Evolutionary conservation across 2,113 vertebrate genomes (phyloP), one percentile per base, ranked within the genome.

Genomic region (Spheniscus mendiculus): DNA sequence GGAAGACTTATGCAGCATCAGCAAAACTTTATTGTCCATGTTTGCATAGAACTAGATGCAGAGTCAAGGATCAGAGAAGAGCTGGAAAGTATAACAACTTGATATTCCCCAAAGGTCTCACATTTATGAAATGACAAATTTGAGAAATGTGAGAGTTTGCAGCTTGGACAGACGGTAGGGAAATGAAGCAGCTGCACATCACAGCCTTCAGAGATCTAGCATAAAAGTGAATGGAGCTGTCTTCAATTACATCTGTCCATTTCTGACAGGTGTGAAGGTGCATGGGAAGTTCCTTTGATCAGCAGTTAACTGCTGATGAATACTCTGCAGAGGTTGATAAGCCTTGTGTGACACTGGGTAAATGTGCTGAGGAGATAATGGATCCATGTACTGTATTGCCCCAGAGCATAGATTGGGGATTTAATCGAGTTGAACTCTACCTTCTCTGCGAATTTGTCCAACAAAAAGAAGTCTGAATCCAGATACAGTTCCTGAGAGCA

Each of bases 181-280:
- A 95, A 79, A 40, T 47, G 38, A 26, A 89, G 59, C 58, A 90
- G 67, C 29, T 89, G 50, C 34, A 69, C 12, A 70, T 88, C 34
- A 67, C 38, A 83, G 29, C 47, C 55, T 74, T 92, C 32, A 63
- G 26, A 88, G 50, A 67, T 49, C 18, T 30, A 47, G 47, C 4
- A 2, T 40, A 44, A 87, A 88, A 71, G 47, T 25, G 70, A 94
- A 73, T 8, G 15, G 62, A 90, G 19, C 36, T 22, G 8, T 74
- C 83, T 82, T 89, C 65, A 27, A 2, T 72, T 89, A 22, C 20
- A 55, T 59, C 73, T 93, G 61, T 61, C 47, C 69, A 11, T 84
- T 96, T 83, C 65, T 93, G 84, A 61, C 70, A 82, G 87, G 30
- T 71, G 34, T 95, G 89, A 93, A 87, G 52, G 56, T 74, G 73